phyloP scores from a whole-genome alignment of 2,797 vertebrate species.

The Acrossocheilus wenchowensis region DNA sequence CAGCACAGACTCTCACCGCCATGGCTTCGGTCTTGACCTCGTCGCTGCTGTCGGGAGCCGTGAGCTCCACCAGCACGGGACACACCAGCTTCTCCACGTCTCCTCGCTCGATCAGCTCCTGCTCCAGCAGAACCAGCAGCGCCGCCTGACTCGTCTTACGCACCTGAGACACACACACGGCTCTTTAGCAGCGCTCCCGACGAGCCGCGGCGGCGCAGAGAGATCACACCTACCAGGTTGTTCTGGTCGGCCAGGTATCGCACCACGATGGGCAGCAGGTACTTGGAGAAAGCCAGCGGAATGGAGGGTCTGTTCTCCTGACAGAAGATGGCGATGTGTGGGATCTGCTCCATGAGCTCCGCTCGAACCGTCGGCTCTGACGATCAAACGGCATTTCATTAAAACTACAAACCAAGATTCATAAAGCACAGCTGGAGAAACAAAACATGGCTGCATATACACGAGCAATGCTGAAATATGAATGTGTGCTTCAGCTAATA shows the following conservation, averaged over 20 bases:
- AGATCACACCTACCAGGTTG: constrained; percentile 81
- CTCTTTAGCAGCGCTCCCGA: neutral
- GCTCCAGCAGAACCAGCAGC: constrained; percentile 85
- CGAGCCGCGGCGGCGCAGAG: neutral
- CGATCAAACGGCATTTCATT: neutral
- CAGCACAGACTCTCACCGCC: constrained; percentile 77
- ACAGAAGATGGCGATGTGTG: constrained; percentile 89
- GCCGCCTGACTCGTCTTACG: constrained; percentile 90
- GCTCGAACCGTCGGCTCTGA: constrained; percentile 88
- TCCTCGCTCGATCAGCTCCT: constrained; percentile 84
- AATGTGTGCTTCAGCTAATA: neutral
- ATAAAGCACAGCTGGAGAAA: neutral
- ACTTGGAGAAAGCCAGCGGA: constrained; percentile 87
- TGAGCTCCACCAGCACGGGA: constrained; percentile 87
- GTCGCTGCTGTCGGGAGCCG: constrained; percentile 88
- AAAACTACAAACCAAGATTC: neutral
- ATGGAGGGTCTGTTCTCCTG: constrained; percentile 89
- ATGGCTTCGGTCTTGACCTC: constrained; percentile 90
- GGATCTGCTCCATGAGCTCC: constrained; percentile 90
- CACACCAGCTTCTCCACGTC: constrained; percentile 88
- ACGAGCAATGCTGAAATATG: neutral
- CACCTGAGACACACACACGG: constrained; percentile 71
- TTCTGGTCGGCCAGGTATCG: constrained; percentile 88
- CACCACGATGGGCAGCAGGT: constrained; percentile 87
- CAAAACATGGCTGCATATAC: neutral